A percentile compares a stretch with the other conserved stretches of the same genome.
phyloP scores from a whole-genome alignment of 2,113 vertebrate species.

The Peromyscus maniculatus region DNA sequence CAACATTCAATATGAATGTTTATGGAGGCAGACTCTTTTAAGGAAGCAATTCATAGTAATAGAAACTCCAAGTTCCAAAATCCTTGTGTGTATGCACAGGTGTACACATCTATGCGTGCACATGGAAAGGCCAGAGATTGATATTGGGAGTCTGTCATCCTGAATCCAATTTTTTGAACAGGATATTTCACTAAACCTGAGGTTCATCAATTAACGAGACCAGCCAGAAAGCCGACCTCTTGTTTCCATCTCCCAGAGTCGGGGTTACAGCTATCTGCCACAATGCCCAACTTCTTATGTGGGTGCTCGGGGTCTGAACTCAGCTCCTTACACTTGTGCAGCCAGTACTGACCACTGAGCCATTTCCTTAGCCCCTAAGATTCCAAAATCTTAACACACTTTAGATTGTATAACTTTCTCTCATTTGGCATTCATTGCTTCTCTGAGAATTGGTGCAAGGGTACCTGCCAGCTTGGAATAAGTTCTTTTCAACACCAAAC shows the following conservation, averaged over 20 bases:
- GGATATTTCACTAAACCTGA: background rate
- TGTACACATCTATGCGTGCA: background rate
- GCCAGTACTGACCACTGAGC: background rate
- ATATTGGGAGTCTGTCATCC: background rate
- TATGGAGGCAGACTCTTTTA: conserved; percentile 43
- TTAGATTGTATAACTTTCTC: conserved; percentile 14
- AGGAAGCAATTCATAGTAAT: conserved; percentile 52
- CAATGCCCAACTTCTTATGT: background rate
- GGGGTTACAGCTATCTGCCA: background rate
- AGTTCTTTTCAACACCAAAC: conserved; percentile 48
- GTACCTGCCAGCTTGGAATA: conserved; percentile 34
- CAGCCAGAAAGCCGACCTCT: background rate
- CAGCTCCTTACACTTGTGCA: background rate
- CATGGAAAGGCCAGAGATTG: background rate
- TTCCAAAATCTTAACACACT: conserved; percentile 19
- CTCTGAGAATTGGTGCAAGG: conserved; percentile 43
- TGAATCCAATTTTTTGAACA: background rate
- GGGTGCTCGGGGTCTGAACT: background rate
- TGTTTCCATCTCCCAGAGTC: background rate
- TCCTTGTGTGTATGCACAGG: background rate
- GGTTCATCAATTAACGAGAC: background rate
- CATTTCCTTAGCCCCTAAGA: background rate
- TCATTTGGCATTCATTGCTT: conserved; percentile 42
- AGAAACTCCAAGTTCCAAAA: conserved; percentile 38
- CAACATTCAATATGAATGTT: conserved; percentile 5